These are phyloP conservation scores for Peromyscus californicus DNA, from an alignment of 2,113 vertebrate species.

Conservation along the genomic window DNA sequence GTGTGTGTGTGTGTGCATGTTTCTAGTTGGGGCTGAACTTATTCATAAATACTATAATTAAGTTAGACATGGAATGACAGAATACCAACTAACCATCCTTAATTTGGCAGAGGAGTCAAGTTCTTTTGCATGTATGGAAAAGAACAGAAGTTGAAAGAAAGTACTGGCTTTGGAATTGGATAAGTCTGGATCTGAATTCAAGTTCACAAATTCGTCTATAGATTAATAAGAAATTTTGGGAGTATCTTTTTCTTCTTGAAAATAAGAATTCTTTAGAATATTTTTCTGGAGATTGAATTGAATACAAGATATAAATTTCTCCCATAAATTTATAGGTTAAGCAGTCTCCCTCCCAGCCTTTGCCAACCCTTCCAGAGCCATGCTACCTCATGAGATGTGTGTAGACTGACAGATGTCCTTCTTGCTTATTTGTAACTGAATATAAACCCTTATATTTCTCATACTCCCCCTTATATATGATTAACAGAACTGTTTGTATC, in stretches of 20 bases:
- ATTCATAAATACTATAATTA: neutral
- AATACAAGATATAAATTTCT: neutral
- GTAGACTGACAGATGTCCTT: neutral
- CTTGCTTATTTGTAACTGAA: neutral
- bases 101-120: neutral
- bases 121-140: neutral
- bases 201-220: neutral
- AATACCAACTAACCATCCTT: neutral
- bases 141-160: neutral
- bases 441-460: too few species aligned
- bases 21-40: neutral
- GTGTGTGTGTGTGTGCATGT: neutral
- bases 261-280: neutral
- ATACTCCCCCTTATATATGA: neutral
- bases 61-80: neutral
- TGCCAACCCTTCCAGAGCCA: neutral
- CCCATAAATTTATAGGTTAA: neutral
- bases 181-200: neutral
- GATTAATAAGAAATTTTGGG: neutral
- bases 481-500: neutral
- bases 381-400: rapidly evolving
- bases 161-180: neutral
- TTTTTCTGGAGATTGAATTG: neutral
- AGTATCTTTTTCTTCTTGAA: neutral
- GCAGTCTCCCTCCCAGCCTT: neutral